Conservation (phyloP, 2,797 vertebrate species). For the Channallabes apus region DNA sequence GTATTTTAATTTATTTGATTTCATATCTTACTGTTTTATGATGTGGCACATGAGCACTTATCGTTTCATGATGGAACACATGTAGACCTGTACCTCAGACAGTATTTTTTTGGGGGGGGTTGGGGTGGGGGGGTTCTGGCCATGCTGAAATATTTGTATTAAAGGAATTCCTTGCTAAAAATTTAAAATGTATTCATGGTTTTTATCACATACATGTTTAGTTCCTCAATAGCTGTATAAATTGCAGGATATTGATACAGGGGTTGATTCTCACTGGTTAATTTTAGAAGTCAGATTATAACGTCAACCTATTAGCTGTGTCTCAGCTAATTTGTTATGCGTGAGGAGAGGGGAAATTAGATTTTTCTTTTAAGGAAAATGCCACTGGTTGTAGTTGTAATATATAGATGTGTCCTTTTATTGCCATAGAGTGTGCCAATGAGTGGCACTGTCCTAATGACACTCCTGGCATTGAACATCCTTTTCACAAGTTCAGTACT, state of each 20-base stretch:
- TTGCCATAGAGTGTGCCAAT: not conserved
- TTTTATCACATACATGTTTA: not conserved
- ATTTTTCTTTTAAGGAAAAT: not conserved
- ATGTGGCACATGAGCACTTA: slow-evolving; percentile 47
- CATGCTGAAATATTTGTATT: slow-evolving; percentile 52
- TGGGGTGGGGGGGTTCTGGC: slow-evolving; percentile 1
- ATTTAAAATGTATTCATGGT: not conserved
- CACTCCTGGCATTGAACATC: not conserved
- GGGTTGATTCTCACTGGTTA: not conserved
- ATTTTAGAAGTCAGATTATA: not conserved
- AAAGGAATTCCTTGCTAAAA: slow-evolving; percentile 43
- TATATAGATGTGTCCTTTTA: not conserved
- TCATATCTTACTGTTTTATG: slow-evolving; percentile 33
- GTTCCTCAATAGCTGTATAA: not conserved
- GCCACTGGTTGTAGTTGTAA: not conserved
- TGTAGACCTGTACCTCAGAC: slow-evolving; percentile 48
- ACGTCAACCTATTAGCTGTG: too few relatives aligned
- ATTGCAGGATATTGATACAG: not conserved
- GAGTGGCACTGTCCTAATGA: too few relatives aligned
- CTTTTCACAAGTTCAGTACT: not conserved
- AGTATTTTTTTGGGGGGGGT: slow-evolving; percentile 13
- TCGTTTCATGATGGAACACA: slow-evolving; percentile 40
- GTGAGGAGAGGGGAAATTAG: not conserved
- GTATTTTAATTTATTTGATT: slow-evolving; percentile 45
- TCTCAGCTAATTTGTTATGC: not conserved